phyloP scores from a whole-genome alignment of 2,797 vertebrate genomes.

The Apogon talboti region DNA sequence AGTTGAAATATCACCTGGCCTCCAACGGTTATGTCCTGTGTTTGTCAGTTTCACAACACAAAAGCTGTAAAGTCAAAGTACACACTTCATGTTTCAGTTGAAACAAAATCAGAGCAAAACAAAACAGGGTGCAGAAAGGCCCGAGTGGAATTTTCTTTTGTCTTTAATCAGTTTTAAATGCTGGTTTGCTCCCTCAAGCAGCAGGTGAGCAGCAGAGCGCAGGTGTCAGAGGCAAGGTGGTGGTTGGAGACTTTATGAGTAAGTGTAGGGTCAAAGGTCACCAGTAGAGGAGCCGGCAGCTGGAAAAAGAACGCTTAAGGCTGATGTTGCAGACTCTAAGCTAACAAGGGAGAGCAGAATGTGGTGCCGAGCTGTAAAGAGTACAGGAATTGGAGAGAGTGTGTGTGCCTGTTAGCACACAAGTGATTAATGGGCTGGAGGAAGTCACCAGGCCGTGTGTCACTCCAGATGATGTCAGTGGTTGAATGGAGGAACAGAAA shows the following conservation, averaged over 20 bases:
- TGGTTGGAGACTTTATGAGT: constrained; percentile 25
- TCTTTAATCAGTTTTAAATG: background rate
- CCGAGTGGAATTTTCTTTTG: background rate
- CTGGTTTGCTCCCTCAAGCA: background rate
- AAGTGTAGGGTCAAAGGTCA: constrained; percentile 57
- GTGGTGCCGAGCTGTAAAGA: constrained; percentile 67
- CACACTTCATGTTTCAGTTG: constrained; percentile 12
- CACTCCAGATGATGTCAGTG: constrained; percentile 76
- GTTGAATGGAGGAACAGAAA: constrained; percentile 75
- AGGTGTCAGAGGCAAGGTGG: constrained; percentile 40
- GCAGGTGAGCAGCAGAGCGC: constrained; percentile 56
- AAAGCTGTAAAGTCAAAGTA: constrained; percentile 15
- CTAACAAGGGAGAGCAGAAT: constrained; percentile 59
- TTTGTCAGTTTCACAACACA: constrained; percentile 23
- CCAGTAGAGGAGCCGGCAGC: constrained; percentile 41
- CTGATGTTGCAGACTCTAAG: constrained; percentile 33
- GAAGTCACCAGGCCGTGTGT: constrained; percentile 73
- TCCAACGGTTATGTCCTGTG: constrained; percentile 27
- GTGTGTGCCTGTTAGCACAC: constrained; percentile 59
- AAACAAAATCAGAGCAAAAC: background rate
- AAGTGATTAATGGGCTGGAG: constrained; percentile 73
- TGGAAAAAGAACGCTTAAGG: constrained; percentile 30
- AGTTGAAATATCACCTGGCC: constrained; percentile 49
- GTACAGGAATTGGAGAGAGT: constrained; percentile 49
- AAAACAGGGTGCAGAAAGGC: too few relatives aligned